Percentiles rank a stretch among this genome's conserved stretches.
These are phyloP conservation scores for Prochilodus magdalenae DNA, from an alignment of 2,113 vertebrate genomes.

Conservation along the genomic window DNA sequence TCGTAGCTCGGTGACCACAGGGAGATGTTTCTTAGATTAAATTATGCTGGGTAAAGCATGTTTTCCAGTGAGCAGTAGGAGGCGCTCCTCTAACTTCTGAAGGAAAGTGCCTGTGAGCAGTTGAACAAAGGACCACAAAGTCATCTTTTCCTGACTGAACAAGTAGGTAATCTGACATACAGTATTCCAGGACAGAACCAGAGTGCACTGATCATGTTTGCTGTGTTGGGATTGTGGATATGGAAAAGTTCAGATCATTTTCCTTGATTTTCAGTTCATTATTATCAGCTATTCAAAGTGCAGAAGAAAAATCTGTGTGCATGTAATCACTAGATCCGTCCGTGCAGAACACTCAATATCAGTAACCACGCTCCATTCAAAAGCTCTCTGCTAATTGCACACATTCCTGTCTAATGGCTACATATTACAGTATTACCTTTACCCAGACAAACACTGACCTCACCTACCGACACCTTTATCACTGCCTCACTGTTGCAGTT, in stretches of 20 bases:
- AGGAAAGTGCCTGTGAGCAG: slow-evolving; percentile 3
- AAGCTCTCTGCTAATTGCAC: too few species aligned
- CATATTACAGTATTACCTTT: not conserved
- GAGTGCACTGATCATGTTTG: not conserved
- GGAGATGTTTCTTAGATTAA: slow-evolving; percentile 18
- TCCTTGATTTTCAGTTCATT: not conserved
- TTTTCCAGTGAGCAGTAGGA: slow-evolving; percentile 13
- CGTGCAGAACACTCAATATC: too few species aligned
- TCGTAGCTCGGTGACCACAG: slow-evolving; percentile 17
- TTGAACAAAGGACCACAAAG: not conserved
- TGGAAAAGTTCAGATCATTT: too few species aligned
- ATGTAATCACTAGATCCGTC: too few species aligned
- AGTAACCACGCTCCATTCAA: too few species aligned
- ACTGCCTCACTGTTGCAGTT: not conserved
- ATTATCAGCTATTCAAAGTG: not conserved
- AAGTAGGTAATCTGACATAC: not conserved
- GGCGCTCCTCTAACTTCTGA: not conserved
- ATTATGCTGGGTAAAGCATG: slow-evolving; percentile 16
- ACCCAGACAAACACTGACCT: not conserved
- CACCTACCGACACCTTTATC: not conserved
- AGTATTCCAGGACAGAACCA: not conserved
- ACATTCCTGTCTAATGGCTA: not conserved
- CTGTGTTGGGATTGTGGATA: not conserved
- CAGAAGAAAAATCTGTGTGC: not conserved
- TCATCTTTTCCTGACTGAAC: not conserved